These are phyloP conservation scores for Andrena camellia DNA, from an alignment of 2,888 invertebrate genomes.

Conservation along the genomic window DNA sequence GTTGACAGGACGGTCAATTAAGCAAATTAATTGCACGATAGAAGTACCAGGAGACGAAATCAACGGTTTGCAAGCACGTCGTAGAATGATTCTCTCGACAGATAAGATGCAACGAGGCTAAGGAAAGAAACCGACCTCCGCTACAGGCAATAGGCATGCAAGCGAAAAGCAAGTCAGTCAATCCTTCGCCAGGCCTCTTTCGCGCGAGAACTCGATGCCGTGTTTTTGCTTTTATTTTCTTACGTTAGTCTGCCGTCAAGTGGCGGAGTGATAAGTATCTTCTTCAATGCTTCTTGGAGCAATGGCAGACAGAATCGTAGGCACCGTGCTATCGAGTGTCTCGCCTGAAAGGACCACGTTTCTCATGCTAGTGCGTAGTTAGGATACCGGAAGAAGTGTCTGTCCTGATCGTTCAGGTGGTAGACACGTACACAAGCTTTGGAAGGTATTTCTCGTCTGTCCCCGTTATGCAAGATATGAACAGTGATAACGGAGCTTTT, in stretches of 20 bases:
- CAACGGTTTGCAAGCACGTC: slow-evolving; percentile 18
- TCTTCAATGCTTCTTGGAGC: neutral
- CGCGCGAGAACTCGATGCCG: neutral
- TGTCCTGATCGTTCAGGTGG: slow-evolving; percentile 67
- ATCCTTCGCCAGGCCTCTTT: slow-evolving; percentile 18
- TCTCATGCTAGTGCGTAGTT: slow-evolving; percentile 69
- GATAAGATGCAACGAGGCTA: neutral
- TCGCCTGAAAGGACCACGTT: slow-evolving; percentile 3
- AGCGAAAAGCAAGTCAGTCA: slow-evolving; percentile 65
- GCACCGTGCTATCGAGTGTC: neutral
- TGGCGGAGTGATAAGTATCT: too few species aligned
- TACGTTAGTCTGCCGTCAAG: too few species aligned
- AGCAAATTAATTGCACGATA: slow-evolving; percentile 48
- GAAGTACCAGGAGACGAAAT: slow-evolving; percentile 46
- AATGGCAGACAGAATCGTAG: neutral
- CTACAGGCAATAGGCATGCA: slow-evolving; percentile 68
- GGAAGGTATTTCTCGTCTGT: slow-evolving; percentile 43
- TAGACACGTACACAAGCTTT: slow-evolving; percentile 66
- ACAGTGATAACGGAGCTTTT: slow-evolving; percentile 44
- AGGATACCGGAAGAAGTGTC: slow-evolving; percentile 52
- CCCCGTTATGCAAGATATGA: slow-evolving; percentile 57
- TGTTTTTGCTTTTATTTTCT: neutral
- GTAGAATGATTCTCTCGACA: neutral
- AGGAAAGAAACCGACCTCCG: slow-evolving; percentile 38
- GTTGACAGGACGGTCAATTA: slow-evolving; percentile 54